phyloP scores from a whole-genome alignment of 2,888 invertebrate species.

The Tetragnatha montana region DNA sequence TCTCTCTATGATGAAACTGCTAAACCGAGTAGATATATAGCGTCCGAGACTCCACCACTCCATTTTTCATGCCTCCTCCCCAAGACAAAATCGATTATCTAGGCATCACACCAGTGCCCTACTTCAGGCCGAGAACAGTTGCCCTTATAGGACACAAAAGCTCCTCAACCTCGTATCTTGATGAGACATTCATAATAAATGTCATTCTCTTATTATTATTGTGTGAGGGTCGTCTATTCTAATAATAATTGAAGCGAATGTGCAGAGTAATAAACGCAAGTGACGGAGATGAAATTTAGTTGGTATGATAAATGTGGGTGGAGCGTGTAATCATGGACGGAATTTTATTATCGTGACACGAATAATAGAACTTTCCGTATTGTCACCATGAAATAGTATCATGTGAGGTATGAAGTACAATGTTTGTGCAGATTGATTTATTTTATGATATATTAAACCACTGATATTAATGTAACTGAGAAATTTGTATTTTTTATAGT shows the following conservation, averaged over 20 bases:
- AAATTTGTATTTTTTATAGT: too few relatives aligned
- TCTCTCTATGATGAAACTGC: not conserved
- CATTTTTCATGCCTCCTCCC: not conserved
- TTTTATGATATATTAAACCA: too few relatives aligned
- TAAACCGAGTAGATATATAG: not conserved
- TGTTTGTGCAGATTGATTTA: too few relatives aligned
- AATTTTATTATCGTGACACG: too few relatives aligned
- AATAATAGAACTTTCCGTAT: too few relatives aligned
- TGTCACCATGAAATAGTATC: too few relatives aligned
- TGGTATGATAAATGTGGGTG: too few relatives aligned
- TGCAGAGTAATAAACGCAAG: too few relatives aligned
- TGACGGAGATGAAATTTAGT: too few relatives aligned
- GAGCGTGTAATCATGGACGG: too few relatives aligned
- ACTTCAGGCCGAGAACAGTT: not conserved
- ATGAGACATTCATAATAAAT: not conserved
- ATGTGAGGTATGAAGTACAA: too few relatives aligned
- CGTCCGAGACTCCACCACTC: not conserved
- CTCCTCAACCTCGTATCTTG: not conserved
- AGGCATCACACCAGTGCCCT: not conserved
- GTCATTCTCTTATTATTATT: not conserved
- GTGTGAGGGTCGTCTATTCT: not conserved
- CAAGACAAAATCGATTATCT: not conserved
- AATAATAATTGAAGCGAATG: not conserved
- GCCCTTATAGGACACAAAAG: not conserved
- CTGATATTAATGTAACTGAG: too few relatives aligned